Evolutionary conservation across 2,888 invertebrate genomes (phyloP), one percentile per base, ranked within the genome.

Genomic region (Acronicta leporina): DNA sequence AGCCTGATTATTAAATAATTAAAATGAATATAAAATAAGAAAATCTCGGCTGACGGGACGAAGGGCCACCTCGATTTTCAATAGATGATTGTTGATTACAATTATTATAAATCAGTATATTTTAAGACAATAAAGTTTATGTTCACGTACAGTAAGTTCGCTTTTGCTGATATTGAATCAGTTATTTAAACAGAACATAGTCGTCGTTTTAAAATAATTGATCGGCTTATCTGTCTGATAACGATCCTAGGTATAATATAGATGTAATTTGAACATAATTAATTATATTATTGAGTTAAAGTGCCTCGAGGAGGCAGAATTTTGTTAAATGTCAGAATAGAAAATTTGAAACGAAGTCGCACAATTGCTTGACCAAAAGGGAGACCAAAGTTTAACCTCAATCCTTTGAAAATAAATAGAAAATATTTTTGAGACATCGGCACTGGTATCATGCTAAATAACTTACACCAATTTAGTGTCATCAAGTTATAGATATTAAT

Each of bases 321-420:
- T 72, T 72, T 77, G 61, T 65, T 64, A 52, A 57, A 52, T 65
- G 67, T 55, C 68, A 71, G 68, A 74, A 72, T 72, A 75, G 58
- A 65, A 50, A 70, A 65, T 71, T 62, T 53, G 65, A 77, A 84
- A 85, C 73, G 30, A 79, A 82, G 67, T 83, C 87, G 90, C 88
- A 91, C 89, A 90, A 90, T 78, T 79, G 74, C 71, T 77, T 80
- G 87, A 91, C 88, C 89, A 89, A 89, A 85, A 80, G 76, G 75
- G 82, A 88, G 90, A 88, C 89, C 87, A 89, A 87, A 85, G 62
- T 78, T 76, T 73, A 81, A 85, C 75, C 73, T 83, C 78, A 82
- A 81, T 76, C 72, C 77, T 77, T 61, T 71, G 59, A 75, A 79
- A 71, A 73, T 65, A 73, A 51, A 79, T 61, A 73, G 53, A 63